A percentile compares a stretch with the other conserved stretches of the same genome.
Evolutionary conservation across 2,113 vertebrate species (phyloP).

Genomic region (Megaceryle torquata): DNA sequence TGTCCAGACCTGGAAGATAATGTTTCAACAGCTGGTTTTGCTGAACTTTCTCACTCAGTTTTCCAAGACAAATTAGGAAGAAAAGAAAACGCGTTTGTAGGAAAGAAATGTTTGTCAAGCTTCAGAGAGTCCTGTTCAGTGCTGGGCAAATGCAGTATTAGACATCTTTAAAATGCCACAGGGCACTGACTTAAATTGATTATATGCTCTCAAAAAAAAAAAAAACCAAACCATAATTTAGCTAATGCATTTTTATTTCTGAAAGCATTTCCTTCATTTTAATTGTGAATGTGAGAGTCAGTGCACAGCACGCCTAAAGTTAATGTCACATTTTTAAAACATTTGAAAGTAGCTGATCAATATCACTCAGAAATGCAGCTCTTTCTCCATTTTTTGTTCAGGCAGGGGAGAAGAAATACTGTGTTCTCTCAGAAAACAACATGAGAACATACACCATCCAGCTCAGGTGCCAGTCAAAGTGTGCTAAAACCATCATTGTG

Average conservation of each 20-base stretch:
- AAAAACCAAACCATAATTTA: neutral
- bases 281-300: neutral
- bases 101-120: neutral
- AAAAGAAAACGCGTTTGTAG: neutral
- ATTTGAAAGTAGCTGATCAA: neutral
- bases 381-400: constrained; percentile 39
- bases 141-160: neutral
- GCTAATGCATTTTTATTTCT: neutral
- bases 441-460: constrained; percentile 47
- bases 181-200: neutral
- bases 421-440: constrained; percentile 65
- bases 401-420: constrained; percentile 65
- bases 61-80: neutral
- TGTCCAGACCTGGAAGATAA: neutral
- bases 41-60: neutral
- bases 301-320: neutral
- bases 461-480: constrained; percentile 79
- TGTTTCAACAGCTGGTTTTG: neutral
- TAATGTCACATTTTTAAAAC: neutral
- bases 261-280: neutral
- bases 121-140: neutral
- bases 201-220: neutral
- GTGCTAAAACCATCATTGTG: constrained; percentile 75
- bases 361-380: neutral
- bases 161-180: neutral